phyloP scores from a whole-genome alignment of 1,140 invertebrate genomes.

The Bombus balteatus region DNA sequence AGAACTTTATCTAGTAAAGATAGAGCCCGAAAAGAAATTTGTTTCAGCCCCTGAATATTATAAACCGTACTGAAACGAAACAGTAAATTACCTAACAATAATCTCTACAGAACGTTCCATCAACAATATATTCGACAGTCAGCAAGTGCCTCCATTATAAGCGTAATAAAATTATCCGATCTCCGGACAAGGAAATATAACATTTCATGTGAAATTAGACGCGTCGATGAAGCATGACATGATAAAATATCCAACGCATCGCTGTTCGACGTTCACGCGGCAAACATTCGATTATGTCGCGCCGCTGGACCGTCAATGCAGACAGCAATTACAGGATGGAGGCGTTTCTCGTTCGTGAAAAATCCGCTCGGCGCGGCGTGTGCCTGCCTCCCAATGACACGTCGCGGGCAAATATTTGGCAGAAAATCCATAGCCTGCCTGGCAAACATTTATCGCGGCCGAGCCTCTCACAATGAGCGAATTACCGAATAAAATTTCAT shows the following conservation, averaged over 20 bases:
- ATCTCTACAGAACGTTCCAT: not conserved
- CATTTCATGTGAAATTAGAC: slow-evolving; percentile 34
- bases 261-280: not conserved
- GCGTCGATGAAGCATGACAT: slow-evolving; percentile 6
- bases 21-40: not conserved
- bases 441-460: slow-evolving; percentile 40
- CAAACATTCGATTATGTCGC: slow-evolving; percentile 44
- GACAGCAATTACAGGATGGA: slow-evolving; percentile 46
- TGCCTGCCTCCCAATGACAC: slow-evolving; percentile 21
- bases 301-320: slow-evolving; percentile 15
- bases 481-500: slow-evolving; percentile 48
- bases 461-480: slow-evolving; percentile 22
- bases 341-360: slow-evolving; percentile 33
- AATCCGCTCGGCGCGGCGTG: not conserved
- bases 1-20: too few relatives aligned
- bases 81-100: not conserved
- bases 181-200: not conserved
- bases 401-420: slow-evolving; percentile 50
- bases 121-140: not conserved
- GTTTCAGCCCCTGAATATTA: not conserved
- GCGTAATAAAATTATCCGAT: not conserved
- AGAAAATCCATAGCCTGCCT: slow-evolving; percentile 41
- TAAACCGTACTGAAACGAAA: not conserved
- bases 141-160: not conserved
- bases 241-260: slow-evolving; percentile 30